Base-by-base conservation (phyloP, 2,113 vertebrate species). In the Stigmatopora argus region DNA sequence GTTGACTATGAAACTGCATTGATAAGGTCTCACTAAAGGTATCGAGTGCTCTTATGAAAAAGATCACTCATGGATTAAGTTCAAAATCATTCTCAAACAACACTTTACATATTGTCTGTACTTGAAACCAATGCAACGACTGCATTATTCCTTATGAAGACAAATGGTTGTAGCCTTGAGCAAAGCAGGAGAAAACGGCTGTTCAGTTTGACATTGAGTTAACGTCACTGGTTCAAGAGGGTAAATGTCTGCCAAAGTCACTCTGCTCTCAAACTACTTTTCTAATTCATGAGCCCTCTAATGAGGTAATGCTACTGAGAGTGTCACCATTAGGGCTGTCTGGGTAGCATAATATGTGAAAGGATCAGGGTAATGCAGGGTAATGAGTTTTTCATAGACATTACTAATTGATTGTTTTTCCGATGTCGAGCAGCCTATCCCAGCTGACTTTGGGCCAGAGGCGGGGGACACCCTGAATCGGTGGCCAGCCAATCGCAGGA, bases 41-140 rank as follows among this genome's bases (percentile, higher is more conserved):
- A 18, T 41, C n/a, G 19, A 15, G 19, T 12, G 38, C 41, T 45
- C 38, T 45, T 15, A 13, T 45, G 17, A 31, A 19, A 65, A 61
- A 64, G 58, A 57, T 59, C 59, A 21, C 47, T 67, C 64, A 55
- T 12, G 63, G 38, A 63, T 69, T 57, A 53, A 77, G 38, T 17
- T 67, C 82, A 77, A 79, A 78, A 72, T 66, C 79, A 76, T 77
- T 52, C 72, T 52, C 59, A 55, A 69, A 77, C 71, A 56, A 56
- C 53, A 56, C 53, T 56, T 56, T 81, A 78, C 79, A 80, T 80
- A 74, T 85, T 81, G 69, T 70, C 41, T 63, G 64, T 78, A 67
- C 64, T 12, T 64, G 61, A 71, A 83, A 65, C 77, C 60, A 64
- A 79, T 82, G 48, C 21, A 56, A 31, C 14, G 13, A 56, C 53